Base-by-base conservation (phyloP, 1,140 invertebrate species). In the Diprion similis region DNA sequence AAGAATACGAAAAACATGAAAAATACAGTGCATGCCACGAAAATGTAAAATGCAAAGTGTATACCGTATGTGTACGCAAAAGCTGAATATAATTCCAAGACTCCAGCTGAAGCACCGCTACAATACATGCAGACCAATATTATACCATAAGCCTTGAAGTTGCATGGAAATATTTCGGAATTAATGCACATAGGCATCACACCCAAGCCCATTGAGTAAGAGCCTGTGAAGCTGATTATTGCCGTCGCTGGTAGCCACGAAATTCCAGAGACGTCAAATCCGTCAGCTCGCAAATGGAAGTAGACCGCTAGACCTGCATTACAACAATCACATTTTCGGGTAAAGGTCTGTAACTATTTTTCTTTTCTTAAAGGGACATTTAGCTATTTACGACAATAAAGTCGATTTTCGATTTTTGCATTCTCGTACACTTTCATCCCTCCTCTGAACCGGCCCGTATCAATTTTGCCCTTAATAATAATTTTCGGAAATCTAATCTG, bases 11-110 rank as follows among this genome's bases (percentile, higher is more conserved):
- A 85, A 0, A 92, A 71, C 6, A 87, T 80, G 13, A 91, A 89
- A 4, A 89, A 10, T 0, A 89, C 74, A 37, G 24, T 37, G 24
- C 24, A 78, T 15, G 87, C 65, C 18, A 93, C 87, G 83, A 96
- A 96, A 46, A 93, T 85, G 89, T 92, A 94, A 85, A 94, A 95
- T 66, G 91, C 89, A 66, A 89, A 90, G 82, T 94, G 91, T 24
- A 90, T 89, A 19, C 91, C 91, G 65, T 92, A 89, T 4, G 79
- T 78, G 75, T 90, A 86, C 68, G 85, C 87, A 75, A 94, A 86
- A 4, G 89, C 86, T 81, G 90, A 89, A 84, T 93, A 95, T 74
- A 92, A 89, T 78, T 93, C 91, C 15, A 93, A 93, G 18, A 95
- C 90, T 10, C 92, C 82, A 75, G 94, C 94, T 73, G 92, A 93